Conservation (phyloP, 2,888 invertebrate species). For the Ligdia adustata region DNA sequence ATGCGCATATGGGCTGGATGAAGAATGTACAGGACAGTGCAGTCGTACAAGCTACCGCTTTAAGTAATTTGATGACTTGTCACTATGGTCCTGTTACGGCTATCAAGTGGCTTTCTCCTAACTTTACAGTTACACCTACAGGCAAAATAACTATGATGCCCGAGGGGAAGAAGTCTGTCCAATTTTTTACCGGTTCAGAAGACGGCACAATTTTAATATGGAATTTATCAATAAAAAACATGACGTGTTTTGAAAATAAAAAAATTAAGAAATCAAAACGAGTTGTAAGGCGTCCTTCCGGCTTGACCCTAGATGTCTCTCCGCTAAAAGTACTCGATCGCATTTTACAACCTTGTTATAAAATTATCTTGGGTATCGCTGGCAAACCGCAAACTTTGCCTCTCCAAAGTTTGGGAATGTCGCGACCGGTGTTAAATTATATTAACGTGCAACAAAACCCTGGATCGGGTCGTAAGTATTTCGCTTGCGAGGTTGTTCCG, state of each 20-base stretch:
- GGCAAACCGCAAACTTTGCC: constrained; percentile 66
- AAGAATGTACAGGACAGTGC: constrained; percentile 84
- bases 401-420: constrained; percentile 72
- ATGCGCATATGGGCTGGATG: constrained; percentile 88
- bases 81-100: constrained; percentile 86
- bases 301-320: constrained; percentile 84
- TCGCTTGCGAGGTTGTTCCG: constrained; percentile 56
- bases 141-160: constrained; percentile 75
- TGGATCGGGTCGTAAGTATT: constrained; percentile 71
- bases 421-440: constrained; percentile 60
- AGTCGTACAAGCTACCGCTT: constrained; percentile 83
- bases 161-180: constrained; percentile 72
- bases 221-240: constrained; percentile 85
- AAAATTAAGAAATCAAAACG: constrained; percentile 74
- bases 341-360: constrained; percentile 86
- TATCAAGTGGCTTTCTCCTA: constrained; percentile 88
- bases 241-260: constrained; percentile 57
- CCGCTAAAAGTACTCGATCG: constrained; percentile 84
- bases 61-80: constrained; percentile 85
- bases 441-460: constrained; percentile 55
- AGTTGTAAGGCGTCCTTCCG: constrained; percentile 80
- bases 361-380: constrained; percentile 73
- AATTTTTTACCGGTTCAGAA: constrained; percentile 86
- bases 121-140: constrained; percentile 82
- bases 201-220: constrained; percentile 89